Evolutionary conservation across 2,113 vertebrate genomes (phyloP), one percentile per base, ranked within the genome.

Genomic region (Eonycteris spelaea): DNA sequence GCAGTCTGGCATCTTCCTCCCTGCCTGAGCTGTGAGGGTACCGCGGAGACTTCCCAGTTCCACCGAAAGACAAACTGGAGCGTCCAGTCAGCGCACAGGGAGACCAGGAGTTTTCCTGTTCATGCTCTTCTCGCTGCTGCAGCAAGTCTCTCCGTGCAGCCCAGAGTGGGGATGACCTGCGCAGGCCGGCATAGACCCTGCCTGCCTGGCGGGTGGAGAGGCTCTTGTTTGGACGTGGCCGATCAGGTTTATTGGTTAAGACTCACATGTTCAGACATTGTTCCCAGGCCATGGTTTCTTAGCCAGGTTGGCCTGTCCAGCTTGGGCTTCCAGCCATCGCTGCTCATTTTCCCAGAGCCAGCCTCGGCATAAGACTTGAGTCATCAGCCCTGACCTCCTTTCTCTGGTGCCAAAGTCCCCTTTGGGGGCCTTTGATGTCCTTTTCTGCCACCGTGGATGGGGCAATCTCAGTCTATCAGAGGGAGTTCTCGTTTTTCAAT

Each of bases 91-190:
- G 2, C 21, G 30, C 45, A 18, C 40, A 38, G 24, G n/a, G 26
- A 86, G 16, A 65, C 33, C 30, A 78, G 3, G 15, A 4, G 48
- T 73, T 83, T n/a, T 63, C 55, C 38, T 48, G 22, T 18, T 21
- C 38, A 11, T 21, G 19, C 22, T 55, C 1, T 35, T 65, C 18
- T 2, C 59, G 26, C 21, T 73, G 26, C 12, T 21, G 0, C 35
- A 9, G 16, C 22, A 15, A 9, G 6, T 30, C 45, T 51, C 48
- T 38, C 12, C 10, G 15, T 48, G 30, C 11, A 1, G 1, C 24
- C 1, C 1, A 0, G 7, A 2, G 2, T 35, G 3, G 2, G 35
- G 86, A 21, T 9, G 28, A 13, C 26, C 55, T 0, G 15, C 2
- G 12, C 0, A 11, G 43, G 8, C 26, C 30, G 82, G 75, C 70